A percentile compares a stretch with the other conserved stretches of the same genome.
phyloP scores from a whole-genome alignment of 2,797 vertebrate genomes.

The Zalophus californianus region DNA sequence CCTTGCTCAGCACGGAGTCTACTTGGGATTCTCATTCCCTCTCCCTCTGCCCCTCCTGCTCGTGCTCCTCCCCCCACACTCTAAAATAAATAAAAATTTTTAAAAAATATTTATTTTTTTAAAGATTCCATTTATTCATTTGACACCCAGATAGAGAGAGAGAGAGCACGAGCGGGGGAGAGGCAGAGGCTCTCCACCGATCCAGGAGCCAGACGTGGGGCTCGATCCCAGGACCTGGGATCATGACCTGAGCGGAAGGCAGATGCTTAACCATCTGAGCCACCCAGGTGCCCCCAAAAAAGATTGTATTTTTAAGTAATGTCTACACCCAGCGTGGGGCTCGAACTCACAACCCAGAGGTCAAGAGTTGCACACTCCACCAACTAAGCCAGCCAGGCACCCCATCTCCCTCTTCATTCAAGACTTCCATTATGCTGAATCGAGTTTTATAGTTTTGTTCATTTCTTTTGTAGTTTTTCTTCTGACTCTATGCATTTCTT shows the following conservation, averaged over 20 bases:
- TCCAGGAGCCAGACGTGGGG: too few species aligned
- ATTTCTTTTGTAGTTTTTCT: too few species aligned
- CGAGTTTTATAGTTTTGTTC: not conserved
- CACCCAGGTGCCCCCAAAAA: not conserved
- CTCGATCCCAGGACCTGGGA: too few species aligned
- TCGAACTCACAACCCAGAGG: not conserved
- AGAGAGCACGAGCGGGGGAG: too few species aligned
- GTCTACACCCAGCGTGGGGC: not conserved
- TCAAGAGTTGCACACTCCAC: not conserved
- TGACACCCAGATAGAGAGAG: too few species aligned
- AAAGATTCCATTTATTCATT: too few species aligned
- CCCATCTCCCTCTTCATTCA: not conserved
- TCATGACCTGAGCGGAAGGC: too few species aligned
- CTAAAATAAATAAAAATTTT: not conserved
- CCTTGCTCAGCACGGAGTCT: not conserved
- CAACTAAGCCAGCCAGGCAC: not conserved
- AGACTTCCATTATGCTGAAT: not conserved
- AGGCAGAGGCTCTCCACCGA: too few species aligned
- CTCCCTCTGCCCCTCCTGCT: not conserved
- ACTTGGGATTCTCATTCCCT: not conserved
- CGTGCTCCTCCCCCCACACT: not conserved
- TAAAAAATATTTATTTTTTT: too few species aligned
- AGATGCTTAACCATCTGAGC: too few species aligned
- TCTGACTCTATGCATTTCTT: not conserved
- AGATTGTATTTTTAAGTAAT: not conserved